phyloP scores from a whole-genome alignment of 2,113 vertebrate species.

The Lepus timidus region DNA sequence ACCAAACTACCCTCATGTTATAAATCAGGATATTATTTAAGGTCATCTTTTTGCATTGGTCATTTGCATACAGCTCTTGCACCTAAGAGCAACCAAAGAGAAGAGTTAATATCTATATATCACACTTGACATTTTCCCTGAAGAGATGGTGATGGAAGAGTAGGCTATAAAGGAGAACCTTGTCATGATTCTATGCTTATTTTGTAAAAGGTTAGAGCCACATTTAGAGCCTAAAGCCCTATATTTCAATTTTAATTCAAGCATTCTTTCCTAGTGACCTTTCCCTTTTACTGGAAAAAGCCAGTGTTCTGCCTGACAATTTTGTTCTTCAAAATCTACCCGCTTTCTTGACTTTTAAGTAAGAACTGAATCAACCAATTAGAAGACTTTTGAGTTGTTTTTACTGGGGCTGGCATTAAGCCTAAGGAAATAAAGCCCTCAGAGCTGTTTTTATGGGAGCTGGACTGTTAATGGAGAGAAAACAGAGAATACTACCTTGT shows the following conservation, averaged over 20 bases:
- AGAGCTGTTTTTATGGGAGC: neutral
- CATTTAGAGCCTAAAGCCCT: slow-evolving; percentile 68
- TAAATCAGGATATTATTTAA: slow-evolving; percentile 60
- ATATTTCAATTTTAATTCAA: slow-evolving; percentile 80
- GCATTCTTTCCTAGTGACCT: slow-evolving; percentile 74
- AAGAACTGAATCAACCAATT: slow-evolving; percentile 23
- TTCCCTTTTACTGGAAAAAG: slow-evolving; percentile 66
- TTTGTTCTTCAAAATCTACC: slow-evolving; percentile 73
- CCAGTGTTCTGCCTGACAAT: slow-evolving; percentile 63
- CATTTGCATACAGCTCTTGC: slow-evolving; percentile 55
- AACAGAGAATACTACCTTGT: slow-evolving; percentile 5
- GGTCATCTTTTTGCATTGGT: slow-evolving; percentile 31
- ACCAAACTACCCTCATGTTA: slow-evolving; percentile 66
- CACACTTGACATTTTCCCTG: slow-evolving; percentile 60
- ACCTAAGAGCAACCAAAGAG: neutral
- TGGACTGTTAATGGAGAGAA: slow-evolving; percentile 14
- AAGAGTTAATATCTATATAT: slow-evolving; percentile 65
- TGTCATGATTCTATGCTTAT: slow-evolving; percentile 56
- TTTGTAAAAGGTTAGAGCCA: slow-evolving; percentile 78
- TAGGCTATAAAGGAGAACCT: slow-evolving; percentile 29
- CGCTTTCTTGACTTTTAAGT: slow-evolving; percentile 63
- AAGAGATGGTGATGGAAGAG: slow-evolving; percentile 6
- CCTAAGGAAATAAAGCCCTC: neutral
- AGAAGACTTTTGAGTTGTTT: slow-evolving; percentile 12
- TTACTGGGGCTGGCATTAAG: slow-evolving; percentile 37